A percentile compares a stretch with the other conserved stretches of the same genome.
Evolutionary conservation across 1,140 invertebrate genomes (phyloP).

Genomic region (Andricus grossulariae): DNA sequence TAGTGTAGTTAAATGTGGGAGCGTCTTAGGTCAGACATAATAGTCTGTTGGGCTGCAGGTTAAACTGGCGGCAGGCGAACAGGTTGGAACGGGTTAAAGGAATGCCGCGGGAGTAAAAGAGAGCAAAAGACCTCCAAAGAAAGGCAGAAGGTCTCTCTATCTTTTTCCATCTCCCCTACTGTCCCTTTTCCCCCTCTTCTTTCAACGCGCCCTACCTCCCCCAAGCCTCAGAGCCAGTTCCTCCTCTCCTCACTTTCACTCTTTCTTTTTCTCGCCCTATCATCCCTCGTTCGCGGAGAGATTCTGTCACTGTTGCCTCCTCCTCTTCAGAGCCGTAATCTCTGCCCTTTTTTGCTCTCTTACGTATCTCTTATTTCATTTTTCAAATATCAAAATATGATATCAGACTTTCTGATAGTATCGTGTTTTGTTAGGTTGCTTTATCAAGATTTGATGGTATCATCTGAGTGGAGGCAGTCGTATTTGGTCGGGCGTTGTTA

Average conservation of each 20-base stretch:
- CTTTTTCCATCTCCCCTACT: constrained; percentile 12
- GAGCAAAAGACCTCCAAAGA: constrained; percentile 21
- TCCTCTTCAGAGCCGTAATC: constrained; percentile 9
- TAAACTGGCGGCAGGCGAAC: constrained; percentile 65
- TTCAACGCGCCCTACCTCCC: constrained; percentile 41
- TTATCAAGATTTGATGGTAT: background rate
- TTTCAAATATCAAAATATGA: constrained; percentile 18
- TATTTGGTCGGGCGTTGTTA: too few species aligned
- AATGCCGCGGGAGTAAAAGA: constrained; percentile 63
- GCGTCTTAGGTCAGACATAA: constrained; percentile 71
- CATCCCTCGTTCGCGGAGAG: background rate
- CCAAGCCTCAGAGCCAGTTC: constrained; percentile 28
- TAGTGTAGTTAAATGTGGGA: constrained; percentile 73
- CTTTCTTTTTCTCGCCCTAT: constrained; percentile 28
- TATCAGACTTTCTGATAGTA: background rate
- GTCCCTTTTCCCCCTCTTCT: constrained; percentile 45
- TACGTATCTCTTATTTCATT: background rate
- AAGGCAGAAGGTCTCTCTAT: constrained; percentile 13
- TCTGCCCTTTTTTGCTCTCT: background rate
- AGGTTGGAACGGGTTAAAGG: constrained; percentile 67
- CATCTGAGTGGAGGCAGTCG: too few species aligned
- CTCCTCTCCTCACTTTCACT: constrained; percentile 26
- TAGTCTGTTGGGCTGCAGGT: constrained; percentile 70
- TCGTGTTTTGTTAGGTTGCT: background rate
- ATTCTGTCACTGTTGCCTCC: constrained; percentile 22